Base-by-base conservation (phyloP, 2,113 vertebrate genomes). In the Lagopus muta region DNA sequence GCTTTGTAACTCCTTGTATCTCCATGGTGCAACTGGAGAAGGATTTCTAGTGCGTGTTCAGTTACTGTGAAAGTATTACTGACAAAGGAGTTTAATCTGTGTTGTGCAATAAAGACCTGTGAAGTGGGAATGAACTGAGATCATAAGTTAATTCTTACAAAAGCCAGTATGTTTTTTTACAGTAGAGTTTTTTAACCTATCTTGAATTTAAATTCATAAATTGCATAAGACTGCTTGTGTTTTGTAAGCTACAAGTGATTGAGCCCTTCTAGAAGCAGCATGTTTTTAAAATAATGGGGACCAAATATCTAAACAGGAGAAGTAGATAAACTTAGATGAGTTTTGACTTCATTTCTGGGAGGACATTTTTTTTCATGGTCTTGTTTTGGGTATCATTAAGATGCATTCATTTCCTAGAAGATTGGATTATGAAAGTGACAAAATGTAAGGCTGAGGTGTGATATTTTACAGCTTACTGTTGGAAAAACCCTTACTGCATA, bases 161-260 rank as follows among this genome's bases (percentile, higher is more conserved):
- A 92, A 71, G 67, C 34, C 48, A 47, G 27, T 36, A 24, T 21
- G 76, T 16, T 77, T 10, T 24, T 50, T 50, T 83, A 52, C 52
- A 61, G 80, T 40, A 84, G 82, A 83, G n/a, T 45, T 80, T 70
- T 66, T 3, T 32, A 43, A 72, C 91, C 52, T 58, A 6, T 27
- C 40, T 77, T 74, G 77, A 82, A 75, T 92, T 94, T n/a, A 86
- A 48, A 90, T 61, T 86, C 0, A 10, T 72, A 84, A 89, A 94
- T 82, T 47, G 28, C n/a, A 65, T 16, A 52, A 65, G 57, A 40
- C 48, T 76, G 25, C 18, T 82, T 58, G 48, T 54, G 8, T 73
- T 90, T 47, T 7, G 17, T 82, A 30, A 84, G 86, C 58, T 74
- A 40, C 8, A 45, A 22, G 55, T n/a, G 27, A 92, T 86, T 81